Evolutionary conservation across 2,888 invertebrate species (phyloP).

Genomic region (Andrena praecox): DNA sequence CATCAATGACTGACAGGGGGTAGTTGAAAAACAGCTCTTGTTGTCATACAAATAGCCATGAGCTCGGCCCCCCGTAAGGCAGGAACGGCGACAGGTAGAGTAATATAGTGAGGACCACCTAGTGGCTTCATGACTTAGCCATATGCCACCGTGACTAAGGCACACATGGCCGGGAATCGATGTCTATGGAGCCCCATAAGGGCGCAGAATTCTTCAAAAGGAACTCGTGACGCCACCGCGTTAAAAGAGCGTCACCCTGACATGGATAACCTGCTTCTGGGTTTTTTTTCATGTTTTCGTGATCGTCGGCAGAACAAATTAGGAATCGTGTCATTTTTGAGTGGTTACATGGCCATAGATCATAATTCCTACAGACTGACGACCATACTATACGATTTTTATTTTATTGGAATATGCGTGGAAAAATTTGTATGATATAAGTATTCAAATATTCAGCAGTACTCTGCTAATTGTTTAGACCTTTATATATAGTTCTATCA

Average conservation of each 20-base stretch:
- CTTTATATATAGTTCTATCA: no score
- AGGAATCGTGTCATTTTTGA: background rate
- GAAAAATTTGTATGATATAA: no score
- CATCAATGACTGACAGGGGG: constrained; percentile 70
- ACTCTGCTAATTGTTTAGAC: no score
- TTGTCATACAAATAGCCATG: constrained; percentile 81
- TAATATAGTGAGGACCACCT: constrained; percentile 84
- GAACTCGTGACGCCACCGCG: constrained; percentile 26
- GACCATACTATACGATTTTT: no score
- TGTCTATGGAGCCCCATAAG: constrained; percentile 48
- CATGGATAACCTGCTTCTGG: constrained; percentile 22
- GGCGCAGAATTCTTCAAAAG: constrained; percentile 49
- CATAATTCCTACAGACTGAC: background rate
- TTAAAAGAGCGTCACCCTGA: constrained; percentile 38
- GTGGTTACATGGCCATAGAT: no score
- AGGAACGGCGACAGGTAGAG: constrained; percentile 83
- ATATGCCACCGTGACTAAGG: constrained; percentile 84
- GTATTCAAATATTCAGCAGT: no score
- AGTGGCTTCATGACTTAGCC: constrained; percentile 84
- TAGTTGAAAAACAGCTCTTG: constrained; percentile 69
- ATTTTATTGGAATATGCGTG: no score
- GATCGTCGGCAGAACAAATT: background rate
- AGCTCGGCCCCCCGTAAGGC: constrained; percentile 69
- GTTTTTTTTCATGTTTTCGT: background rate
- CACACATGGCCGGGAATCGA: constrained; percentile 81